Evolutionary conservation across 2,797 vertebrate species (phyloP).

Genomic region (Ctenosaura bakeri): DNA sequence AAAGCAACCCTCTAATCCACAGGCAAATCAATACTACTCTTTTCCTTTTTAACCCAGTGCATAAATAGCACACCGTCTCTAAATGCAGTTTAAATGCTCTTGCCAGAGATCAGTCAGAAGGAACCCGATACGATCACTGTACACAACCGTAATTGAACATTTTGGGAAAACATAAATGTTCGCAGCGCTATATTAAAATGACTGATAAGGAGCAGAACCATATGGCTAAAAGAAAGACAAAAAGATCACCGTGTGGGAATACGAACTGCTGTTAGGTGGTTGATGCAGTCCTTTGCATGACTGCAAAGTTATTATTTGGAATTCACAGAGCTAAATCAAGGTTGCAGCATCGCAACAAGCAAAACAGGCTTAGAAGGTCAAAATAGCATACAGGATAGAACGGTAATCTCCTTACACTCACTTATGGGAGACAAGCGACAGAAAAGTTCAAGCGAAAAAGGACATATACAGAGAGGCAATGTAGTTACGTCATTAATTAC

Average conservation of each 20-base stretch:
- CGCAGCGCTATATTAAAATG: conserved; percentile 43
- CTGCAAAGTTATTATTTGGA: conserved; percentile 32
- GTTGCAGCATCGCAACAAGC: conserved; percentile 66
- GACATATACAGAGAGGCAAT: neutral
- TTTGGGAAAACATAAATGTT: conserved; percentile 67
- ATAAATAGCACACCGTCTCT: conserved; percentile 74
- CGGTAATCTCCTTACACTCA: conserved; percentile 36
- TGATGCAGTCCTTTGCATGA: conserved; percentile 33
- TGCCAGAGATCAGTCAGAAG: conserved; percentile 78
- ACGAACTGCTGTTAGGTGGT: conserved; percentile 53
- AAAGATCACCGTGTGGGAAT: conserved; percentile 31
- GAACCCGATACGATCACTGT: conserved; percentile 76
- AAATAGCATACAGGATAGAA: conserved; percentile 47
- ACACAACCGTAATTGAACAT: conserved; percentile 64
- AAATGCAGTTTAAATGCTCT: conserved; percentile 78
- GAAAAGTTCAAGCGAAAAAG: conserved; percentile 34
- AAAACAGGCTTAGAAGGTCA: conserved; percentile 68
- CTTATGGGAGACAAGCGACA: conserved; percentile 26
- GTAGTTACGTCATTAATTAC: neutral
- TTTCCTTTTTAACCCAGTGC: conserved; percentile 82
- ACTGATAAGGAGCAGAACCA: conserved; percentile 43
- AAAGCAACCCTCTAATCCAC: conserved; percentile 81
- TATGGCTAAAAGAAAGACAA: neutral
- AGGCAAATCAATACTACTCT: conserved; percentile 81
- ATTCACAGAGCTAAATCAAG: neutral